phyloP scores from a whole-genome alignment of 2,888 invertebrate species.

The Cheilosia vulpina region DNA sequence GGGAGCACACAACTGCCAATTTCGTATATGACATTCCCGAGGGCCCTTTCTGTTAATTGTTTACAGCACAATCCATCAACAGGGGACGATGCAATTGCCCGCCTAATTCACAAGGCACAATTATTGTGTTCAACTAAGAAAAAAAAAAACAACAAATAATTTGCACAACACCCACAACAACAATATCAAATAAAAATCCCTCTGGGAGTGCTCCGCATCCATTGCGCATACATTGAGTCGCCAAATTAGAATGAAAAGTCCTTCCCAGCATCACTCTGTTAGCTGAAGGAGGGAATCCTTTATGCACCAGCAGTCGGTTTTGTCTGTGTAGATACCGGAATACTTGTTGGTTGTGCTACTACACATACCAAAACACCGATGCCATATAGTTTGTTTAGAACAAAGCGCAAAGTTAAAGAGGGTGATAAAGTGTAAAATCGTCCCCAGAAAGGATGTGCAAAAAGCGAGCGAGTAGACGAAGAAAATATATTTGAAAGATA shows the following conservation, averaged over 20 bases:
- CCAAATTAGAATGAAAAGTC: constrained; percentile 69
- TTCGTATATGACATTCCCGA: constrained; percentile 51
- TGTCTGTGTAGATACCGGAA: constrained; percentile 13
- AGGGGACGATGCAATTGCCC: constrained; percentile 48
- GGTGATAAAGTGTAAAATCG: constrained; percentile 40
- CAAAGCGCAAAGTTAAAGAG: constrained; percentile 10
- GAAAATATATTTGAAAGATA: constrained; percentile 54
- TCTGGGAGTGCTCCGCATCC: constrained; percentile 52
- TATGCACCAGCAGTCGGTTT: not conserved
- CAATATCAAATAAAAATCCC: constrained; percentile 13
- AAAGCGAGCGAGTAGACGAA: constrained; percentile 29
- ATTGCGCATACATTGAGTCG: constrained; percentile 68
- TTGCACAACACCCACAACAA: constrained; percentile 44
- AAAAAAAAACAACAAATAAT: constrained; percentile 33
- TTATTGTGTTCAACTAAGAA: constrained; percentile 34
- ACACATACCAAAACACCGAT: constrained; percentile 7
- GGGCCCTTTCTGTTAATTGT: constrained; percentile 57
- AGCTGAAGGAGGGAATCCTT: constrained; percentile 15
- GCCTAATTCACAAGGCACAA: constrained; percentile 51
- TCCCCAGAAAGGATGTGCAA: constrained; percentile 48
- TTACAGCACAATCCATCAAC: constrained; percentile 62
- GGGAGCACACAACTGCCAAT: constrained; percentile 47
- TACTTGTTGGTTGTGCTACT: constrained; percentile 22
- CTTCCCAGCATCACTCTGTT: constrained; percentile 43
- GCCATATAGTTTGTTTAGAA: constrained; percentile 31